Conservation (phyloP, 2,797 vertebrate species). For the Lithobates sylvaticus region DNA sequence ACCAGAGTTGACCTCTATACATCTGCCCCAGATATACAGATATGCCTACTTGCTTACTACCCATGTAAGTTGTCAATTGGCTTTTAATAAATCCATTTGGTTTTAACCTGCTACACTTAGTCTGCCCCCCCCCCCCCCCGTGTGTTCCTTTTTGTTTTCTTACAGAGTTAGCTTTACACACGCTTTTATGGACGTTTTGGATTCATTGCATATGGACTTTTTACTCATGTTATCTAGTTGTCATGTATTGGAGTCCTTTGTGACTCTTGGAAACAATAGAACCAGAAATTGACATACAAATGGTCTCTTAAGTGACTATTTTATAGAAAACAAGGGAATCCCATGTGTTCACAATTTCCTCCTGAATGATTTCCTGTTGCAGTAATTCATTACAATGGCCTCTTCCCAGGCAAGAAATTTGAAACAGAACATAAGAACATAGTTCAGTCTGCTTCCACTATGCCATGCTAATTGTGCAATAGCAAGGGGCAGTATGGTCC, state of each 20-base stretch:
- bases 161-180: too few species aligned
- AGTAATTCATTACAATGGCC: slow-evolving; percentile 8
- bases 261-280: neutral
- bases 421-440: neutral
- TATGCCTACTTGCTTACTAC: too few species aligned
- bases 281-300: slow-evolving; percentile 13
- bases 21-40: too few species aligned
- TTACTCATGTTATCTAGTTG: neutral
- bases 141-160: too few species aligned
- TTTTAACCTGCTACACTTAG: too few species aligned
- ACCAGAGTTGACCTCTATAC: too few species aligned
- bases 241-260: neutral
- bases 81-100: too few species aligned
- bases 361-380: neutral
- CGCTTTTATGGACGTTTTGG: too few species aligned
- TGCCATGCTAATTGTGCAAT: neutral
- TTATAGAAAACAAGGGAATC: slow-evolving; percentile 6
- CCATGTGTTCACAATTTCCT: slow-evolving; percentile 33
- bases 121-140: too few species aligned
- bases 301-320: slow-evolving; percentile 11
- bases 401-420: neutral
- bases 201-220: too few species aligned
- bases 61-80: too few species aligned
- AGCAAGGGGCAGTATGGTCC: too few species aligned
- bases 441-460: neutral